Conservation (phyloP, 2,888 invertebrate species). For the Xanthia togata region DNA sequence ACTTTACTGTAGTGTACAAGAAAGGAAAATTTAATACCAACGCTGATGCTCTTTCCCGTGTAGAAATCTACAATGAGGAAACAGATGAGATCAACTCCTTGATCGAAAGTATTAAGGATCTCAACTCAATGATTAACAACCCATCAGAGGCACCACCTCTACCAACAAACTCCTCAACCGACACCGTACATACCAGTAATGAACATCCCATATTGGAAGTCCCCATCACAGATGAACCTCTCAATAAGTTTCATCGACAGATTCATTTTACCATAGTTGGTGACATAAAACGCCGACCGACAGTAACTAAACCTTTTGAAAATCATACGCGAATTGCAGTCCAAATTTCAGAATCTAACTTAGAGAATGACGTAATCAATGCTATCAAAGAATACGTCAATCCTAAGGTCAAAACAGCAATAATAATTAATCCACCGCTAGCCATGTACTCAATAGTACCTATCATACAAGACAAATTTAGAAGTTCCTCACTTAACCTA, state of each 20-base stretch:
- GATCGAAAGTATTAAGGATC: neutral
- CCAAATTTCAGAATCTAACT: slow-evolving; percentile 8
- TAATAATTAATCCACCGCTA: too few species aligned
- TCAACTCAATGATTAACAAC: neutral
- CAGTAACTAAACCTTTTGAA: slow-evolving; percentile 4
- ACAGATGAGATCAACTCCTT: neutral
- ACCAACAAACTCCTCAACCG: slow-evolving; percentile 4
- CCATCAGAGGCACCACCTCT: neutral
- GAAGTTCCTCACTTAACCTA: too few species aligned
- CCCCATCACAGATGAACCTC: slow-evolving; percentile 14
- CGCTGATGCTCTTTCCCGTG: too few species aligned
- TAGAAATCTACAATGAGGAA: too few species aligned
- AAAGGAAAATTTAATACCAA: too few species aligned
- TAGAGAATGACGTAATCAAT: too few species aligned
- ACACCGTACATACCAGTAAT: neutral
- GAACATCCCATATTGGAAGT: slow-evolving; percentile 1
- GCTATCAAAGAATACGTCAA: too few species aligned
- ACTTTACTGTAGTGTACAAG: too few species aligned
- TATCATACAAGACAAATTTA: too few species aligned
- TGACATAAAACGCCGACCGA: slow-evolving; percentile 1
- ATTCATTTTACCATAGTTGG: neutral
- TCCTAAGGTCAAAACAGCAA: too few species aligned
- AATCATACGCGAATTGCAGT: neutral
- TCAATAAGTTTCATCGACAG: neutral
- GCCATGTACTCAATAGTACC: too few species aligned